Evolutionary conservation across 2,888 invertebrate species (phyloP).

Genomic region (Melieria crassipennis): DNA sequence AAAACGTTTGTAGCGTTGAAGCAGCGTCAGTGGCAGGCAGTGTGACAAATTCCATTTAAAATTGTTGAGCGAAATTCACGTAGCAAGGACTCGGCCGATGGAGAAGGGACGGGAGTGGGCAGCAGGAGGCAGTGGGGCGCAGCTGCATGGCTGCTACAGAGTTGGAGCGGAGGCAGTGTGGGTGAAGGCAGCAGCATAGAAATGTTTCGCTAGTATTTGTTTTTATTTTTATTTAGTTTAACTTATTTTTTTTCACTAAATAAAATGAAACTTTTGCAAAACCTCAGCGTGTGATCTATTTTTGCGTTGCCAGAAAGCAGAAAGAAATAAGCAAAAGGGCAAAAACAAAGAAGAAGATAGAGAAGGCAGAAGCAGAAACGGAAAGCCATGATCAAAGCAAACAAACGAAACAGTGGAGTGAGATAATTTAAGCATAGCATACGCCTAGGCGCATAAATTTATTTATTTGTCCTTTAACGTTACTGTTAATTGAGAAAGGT

Average conservation of each 20-base stretch:
- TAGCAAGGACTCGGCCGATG: constrained; percentile 6
- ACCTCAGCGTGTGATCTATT: constrained; percentile 55
- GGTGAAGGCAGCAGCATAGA: no score
- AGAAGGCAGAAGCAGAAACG: background rate
- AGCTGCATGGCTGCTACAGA: constrained; percentile 3
- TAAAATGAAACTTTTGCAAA: constrained; percentile 55
- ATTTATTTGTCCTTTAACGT: constrained; percentile 22
- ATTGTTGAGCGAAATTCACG: constrained; percentile 53
- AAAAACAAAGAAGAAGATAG: background rate
- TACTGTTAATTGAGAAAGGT: constrained; percentile 17
- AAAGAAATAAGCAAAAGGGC: constrained; percentile 28
- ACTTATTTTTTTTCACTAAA: constrained; percentile 42
- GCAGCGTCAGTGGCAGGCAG: constrained; percentile 34
- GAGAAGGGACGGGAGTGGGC: background rate
- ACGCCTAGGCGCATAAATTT: constrained; percentile 33
- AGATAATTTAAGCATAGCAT: constrained; percentile 30
- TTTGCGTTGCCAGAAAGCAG: constrained; percentile 3
- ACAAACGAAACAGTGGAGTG: background rate
- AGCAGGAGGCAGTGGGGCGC: constrained; percentile 2
- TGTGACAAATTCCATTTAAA: constrained; percentile 60
- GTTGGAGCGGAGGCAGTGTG: background rate
- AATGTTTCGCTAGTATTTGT: background rate
- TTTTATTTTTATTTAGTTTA: background rate
- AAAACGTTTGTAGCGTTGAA: no score
- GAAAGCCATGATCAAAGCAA: background rate